A percentile compares a stretch with the other conserved stretches of the same genome.
Evolutionary conservation across 2,797 vertebrate genomes (phyloP).

Genomic region (Emys orbicularis): DNA sequence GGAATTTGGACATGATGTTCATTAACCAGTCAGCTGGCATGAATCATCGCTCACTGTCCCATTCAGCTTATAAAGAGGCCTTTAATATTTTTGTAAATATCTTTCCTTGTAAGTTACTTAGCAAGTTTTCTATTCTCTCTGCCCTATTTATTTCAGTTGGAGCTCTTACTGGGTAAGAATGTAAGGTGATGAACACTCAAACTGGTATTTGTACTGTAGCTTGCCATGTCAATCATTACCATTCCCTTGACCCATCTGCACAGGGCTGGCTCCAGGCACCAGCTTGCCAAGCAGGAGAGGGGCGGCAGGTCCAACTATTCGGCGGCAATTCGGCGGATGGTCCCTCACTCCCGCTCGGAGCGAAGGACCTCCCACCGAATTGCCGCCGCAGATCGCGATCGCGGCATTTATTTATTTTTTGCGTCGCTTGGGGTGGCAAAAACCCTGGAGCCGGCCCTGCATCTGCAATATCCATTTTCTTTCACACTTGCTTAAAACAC

Average conservation of each 20-base stretch:
- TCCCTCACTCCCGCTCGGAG: too few relatives aligned
- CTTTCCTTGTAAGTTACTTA: not conserved
- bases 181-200: not conserved
- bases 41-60: not conserved
- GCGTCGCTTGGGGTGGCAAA: too few relatives aligned
- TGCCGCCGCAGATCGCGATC: too few relatives aligned
- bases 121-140: not conserved
- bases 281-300: too few relatives aligned
- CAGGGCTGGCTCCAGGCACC: too few relatives aligned
- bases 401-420: too few relatives aligned
- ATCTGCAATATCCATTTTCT: conserved; percentile 25
- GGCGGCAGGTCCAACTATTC: too few relatives aligned
- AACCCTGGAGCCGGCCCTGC: not conserved
- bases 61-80: not conserved
- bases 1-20: not conserved
- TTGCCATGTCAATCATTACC: not conserved
- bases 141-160: not conserved
- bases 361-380: too few relatives aligned
- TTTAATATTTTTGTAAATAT: not conserved
- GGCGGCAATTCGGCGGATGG: too few relatives aligned
- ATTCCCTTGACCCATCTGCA: not conserved
- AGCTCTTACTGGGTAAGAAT: not conserved
- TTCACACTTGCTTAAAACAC: not conserved
- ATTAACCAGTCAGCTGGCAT: not conserved
- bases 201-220: not conserved